Conservation (phyloP, 2,888 invertebrate genomes). For the Spodoptera littoralis region DNA sequence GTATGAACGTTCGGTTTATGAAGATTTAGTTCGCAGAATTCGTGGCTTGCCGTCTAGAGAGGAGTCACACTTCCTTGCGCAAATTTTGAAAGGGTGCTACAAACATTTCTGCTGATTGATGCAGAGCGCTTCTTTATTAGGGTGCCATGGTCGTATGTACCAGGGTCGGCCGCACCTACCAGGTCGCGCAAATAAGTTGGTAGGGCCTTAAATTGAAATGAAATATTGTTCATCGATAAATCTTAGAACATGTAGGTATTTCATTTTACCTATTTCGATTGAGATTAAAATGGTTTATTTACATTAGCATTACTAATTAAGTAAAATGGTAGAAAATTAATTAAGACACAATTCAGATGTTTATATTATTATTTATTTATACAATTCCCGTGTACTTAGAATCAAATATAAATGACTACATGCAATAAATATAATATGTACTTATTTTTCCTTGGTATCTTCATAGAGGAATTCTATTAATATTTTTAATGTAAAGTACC, state of each 20-base stretch:
- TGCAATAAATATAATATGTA: conserved; percentile 14
- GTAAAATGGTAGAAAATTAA: neutral
- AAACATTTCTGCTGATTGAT: no score
- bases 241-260: no score
- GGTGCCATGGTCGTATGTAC: no score
- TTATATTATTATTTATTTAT: conserved; percentile 35
- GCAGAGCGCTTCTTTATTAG: no score
- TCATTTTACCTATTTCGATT: no score
- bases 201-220: no score
- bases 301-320: neutral
- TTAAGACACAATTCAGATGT: conserved; percentile 13
- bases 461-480: neutral
- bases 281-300: no score
- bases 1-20: conserved; percentile 3
- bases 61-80: conserved; percentile 28
- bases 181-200: no score
- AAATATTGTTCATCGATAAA: no score
- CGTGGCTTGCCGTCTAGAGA: conserved; percentile 22
- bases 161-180: no score
- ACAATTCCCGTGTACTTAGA: conserved; percentile 12
- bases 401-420: conserved; percentile 2
- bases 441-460: conserved; percentile 4
- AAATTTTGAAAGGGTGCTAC: conserved; percentile 22
- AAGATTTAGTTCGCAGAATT: conserved; percentile 23
- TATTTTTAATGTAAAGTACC: no score